Percentiles rank a stretch among this genome's conserved stretches.
These are phyloP conservation scores for Crotalus viridis DNA, from an alignment of 2,113 vertebrate genomes.

Conservation along the genomic window DNA sequence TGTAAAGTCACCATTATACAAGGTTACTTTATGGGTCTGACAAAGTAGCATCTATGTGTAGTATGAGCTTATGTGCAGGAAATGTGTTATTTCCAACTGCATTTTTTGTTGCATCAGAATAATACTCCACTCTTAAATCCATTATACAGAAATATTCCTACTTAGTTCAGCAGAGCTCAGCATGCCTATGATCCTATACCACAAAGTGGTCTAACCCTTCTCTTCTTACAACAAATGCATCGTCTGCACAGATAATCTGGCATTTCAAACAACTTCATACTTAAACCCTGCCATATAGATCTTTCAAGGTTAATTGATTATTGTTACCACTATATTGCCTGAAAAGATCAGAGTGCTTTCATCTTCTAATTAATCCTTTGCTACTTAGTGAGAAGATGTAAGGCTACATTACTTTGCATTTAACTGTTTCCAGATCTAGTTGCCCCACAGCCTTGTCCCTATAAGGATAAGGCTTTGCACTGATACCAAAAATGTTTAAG, in stretches of 20 bases:
- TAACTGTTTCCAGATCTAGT: constrained; percentile 47
- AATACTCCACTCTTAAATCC: not conserved
- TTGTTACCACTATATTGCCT: constrained; percentile 73
- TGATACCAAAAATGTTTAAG: constrained; percentile 20
- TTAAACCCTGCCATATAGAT: constrained; percentile 71
- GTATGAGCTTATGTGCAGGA: not conserved
- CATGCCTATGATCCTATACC: constrained; percentile 62
- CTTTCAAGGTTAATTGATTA: constrained; percentile 79
- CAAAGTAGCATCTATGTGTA: not conserved
- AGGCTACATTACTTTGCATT: constrained; percentile 31
- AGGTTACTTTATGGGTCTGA: not conserved
- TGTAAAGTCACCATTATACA: not conserved
- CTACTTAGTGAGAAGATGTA: constrained; percentile 61
- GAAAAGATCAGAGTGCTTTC: constrained; percentile 68
- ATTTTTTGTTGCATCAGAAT: not conserved
- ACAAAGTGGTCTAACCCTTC: constrained; percentile 66
- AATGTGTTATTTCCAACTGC: not conserved
- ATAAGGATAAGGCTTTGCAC: constrained; percentile 40
- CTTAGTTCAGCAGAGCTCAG: constrained; percentile 33
- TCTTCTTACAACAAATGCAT: constrained; percentile 61
- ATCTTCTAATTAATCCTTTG: constrained; percentile 70
- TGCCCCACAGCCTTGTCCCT: constrained; percentile 22
- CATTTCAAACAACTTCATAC: constrained; percentile 71
- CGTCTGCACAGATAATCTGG: constrained; percentile 70
- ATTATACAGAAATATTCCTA: not conserved